Base-by-base conservation (phyloP, 2,113 vertebrate genomes). In the Elephas maximus region DNA sequence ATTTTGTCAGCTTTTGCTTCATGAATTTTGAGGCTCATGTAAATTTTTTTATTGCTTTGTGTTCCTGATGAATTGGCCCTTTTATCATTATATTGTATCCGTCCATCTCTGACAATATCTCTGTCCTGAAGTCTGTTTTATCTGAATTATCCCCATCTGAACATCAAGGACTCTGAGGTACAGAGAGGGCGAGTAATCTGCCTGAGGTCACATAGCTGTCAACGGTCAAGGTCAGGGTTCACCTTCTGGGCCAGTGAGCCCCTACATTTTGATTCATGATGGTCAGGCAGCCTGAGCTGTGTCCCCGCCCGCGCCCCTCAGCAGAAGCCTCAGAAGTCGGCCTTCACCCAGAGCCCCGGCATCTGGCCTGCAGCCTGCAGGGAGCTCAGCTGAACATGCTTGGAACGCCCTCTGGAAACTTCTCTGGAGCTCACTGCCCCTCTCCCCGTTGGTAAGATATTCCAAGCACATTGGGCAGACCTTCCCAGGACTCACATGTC, bases 381-480 rank as follows among this genome's bases (percentile, higher is more conserved):
- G 45, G 60, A 94, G 65, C 93, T 80, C 91, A 60, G 83, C 93
- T 30, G 82, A 88, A 78, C 41, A 21, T 11, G 18, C 90, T 48
- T 95, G 93, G 93, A 89, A 92, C 45, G 30, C n/a, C 33, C 67
- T 80, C n/a, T 63, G 88, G 97, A 95, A 96, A 86, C 85, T 90
- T 94, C 81, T 67, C 63, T 45, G 85, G 76, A 30, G 53, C 69
- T 71, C 33, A 62, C 30, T 12, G 23, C 53, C 92, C 44, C 17
- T 63, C 79, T 57, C 87, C 82, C 51, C 0, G 1, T 89, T 37
- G 81, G 69, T 78, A 86, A 93, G 87, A 30, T 69, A 45, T 73
- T 82, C 62, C 0, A 15, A 60, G 37, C 5, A 0, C 51, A 28
- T 7, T 3, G 20, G 71, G 83, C 1, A 4, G 91, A 30, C 48